Conservation (phyloP, 1,140 invertebrate genomes). For the Drosophila nigromelanica region DNA sequence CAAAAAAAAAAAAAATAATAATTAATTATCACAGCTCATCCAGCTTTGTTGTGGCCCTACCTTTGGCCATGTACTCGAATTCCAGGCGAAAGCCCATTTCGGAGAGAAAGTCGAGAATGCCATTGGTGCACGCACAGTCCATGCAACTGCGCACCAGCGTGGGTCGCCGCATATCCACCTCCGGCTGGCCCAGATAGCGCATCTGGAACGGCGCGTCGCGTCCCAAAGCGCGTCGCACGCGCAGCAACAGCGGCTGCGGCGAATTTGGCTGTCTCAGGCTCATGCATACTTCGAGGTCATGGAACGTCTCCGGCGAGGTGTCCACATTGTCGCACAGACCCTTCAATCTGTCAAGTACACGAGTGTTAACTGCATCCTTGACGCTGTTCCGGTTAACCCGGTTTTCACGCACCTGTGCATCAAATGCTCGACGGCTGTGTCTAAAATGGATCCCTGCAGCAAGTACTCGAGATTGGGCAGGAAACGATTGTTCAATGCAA, state of each 20-base stretch:
- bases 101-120: conserved; percentile 95
- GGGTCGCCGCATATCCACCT: conserved; percentile 94
- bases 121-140: conserved; percentile 95
- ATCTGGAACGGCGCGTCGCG: conserved; percentile 93
- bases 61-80: conserved; percentile 97
- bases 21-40: neutral
- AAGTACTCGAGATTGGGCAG: conserved; percentile 96
- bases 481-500: conserved; percentile 92
- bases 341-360: conserved; percentile 85
- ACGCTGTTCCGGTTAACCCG: too few species aligned
- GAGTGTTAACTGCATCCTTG: too few species aligned
- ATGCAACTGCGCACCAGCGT: conserved; percentile 95
- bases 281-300: conserved; percentile 95
- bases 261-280: conserved; percentile 87
- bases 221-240: conserved; percentile 91
- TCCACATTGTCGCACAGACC: conserved; percentile 98
- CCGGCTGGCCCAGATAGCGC: conserved; percentile 95
- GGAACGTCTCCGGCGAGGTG: conserved; percentile 94
- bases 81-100: conserved; percentile 96
- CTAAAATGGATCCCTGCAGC: conserved; percentile 95
- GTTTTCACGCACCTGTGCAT: conserved; percentile 87
- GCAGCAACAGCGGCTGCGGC: conserved; percentile 86
- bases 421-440: conserved; percentile 95
- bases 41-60: conserved; percentile 56
- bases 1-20: conserved; percentile 10